A percentile compares a stretch with the other conserved stretches of the same genome.
Evolutionary conservation across 1,140 invertebrate genomes (phyloP).

Genomic region (Heliothis virescens): DNA sequence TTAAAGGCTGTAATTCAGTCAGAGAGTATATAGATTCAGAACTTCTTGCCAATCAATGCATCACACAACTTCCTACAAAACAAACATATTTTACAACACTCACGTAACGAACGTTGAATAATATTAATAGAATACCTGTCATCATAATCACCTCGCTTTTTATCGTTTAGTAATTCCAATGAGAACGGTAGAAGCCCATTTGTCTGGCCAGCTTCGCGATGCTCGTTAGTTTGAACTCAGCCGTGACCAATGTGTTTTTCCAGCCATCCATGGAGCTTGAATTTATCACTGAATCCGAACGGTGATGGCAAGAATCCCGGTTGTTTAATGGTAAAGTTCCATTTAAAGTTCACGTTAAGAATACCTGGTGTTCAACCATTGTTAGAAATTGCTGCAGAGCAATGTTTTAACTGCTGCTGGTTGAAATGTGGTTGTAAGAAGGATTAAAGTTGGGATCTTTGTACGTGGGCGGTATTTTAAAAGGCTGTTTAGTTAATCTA

Average conservation of each 20-base stretch:
- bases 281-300: conserved; percentile 31
- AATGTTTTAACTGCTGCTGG: not conserved
- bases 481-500: too few relatives aligned
- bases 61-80: too few relatives aligned
- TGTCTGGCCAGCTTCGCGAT: not conserved
- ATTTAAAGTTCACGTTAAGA: conserved; percentile 11
- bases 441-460: not conserved
- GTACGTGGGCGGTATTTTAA: not conserved
- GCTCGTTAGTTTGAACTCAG: conserved; percentile 36
- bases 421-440: not conserved
- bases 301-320: conserved; percentile 19
- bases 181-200: conserved; percentile 27
- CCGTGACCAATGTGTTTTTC: conserved; percentile 35
- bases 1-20: too few relatives aligned
- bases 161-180: conserved; percentile 28
- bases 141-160: conserved; percentile 29
- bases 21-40: too few relatives aligned
- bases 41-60: too few relatives aligned
- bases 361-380: conserved; percentile 17
- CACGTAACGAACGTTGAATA: conserved; percentile 4
- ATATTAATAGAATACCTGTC: conserved; percentile 26
- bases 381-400: not conserved
- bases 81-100: not conserved
- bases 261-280: conserved; percentile 28
- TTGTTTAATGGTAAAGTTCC: conserved; percentile 9